These are phyloP conservation scores for Cuniculus paca DNA, from an alignment of 2,797 vertebrate genomes.

Conservation along the genomic window DNA sequence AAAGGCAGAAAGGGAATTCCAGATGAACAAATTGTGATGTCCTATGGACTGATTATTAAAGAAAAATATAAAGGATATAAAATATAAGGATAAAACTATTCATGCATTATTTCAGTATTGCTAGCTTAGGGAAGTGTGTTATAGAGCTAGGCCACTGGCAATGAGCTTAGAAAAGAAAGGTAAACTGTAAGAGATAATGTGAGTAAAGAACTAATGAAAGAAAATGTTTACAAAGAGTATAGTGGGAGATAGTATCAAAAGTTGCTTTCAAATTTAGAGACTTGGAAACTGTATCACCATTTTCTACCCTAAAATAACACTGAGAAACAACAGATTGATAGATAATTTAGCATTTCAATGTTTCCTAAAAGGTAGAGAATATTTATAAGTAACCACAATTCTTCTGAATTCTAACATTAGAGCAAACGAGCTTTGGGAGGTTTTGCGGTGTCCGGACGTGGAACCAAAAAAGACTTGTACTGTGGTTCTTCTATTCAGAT, in stretches of 20 bases:
- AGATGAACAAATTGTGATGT: too few relatives aligned
- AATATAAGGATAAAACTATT: not conserved
- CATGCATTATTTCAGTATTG: conserved; percentile 15
- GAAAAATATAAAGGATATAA: too few relatives aligned
- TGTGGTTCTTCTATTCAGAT: conserved; percentile 36
- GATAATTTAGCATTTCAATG: conserved; percentile 33
- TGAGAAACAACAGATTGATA: not conserved
- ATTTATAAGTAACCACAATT: conserved; percentile 40
- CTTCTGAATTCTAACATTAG: conserved; percentile 48
- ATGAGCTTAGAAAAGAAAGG: not conserved
- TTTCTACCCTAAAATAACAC: not conserved
- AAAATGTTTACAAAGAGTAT: not conserved
- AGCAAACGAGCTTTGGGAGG: not conserved
- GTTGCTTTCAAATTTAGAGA: conserved; percentile 21
- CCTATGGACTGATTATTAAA: too few relatives aligned
- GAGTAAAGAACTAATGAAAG: conserved; percentile 27
- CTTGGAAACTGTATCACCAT: not conserved
- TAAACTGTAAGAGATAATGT: conserved; percentile 22
- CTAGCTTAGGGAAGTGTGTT: not conserved
- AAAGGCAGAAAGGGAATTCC: too few relatives aligned
- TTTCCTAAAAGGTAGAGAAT: conserved; percentile 12
- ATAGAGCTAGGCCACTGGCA: not conserved
- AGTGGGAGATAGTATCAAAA: conserved; percentile 37
- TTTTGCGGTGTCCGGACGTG: not conserved
- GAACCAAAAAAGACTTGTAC: not conserved